Evolutionary conservation across 2,113 vertebrate species (phyloP), one percentile per base, ranked within the genome.

Genomic region (Nycticebus coucang): DNA sequence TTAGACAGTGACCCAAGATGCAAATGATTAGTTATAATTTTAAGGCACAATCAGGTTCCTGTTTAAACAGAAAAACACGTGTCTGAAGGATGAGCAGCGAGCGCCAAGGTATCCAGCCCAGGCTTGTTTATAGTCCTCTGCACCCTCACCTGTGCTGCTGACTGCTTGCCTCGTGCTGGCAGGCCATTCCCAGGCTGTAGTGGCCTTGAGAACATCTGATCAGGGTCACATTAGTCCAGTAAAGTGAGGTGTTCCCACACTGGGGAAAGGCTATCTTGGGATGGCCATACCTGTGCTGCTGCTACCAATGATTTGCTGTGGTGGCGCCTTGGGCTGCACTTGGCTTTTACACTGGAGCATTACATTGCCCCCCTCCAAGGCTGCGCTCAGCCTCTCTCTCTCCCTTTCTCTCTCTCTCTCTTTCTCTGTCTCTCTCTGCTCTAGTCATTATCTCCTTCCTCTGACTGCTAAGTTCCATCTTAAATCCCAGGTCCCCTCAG

Each of bases 381-480:
- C 37, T 80, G 33, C 79, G 24, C 14, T 68, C 4, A 21, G 30
- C 22, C n/a, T 7, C 5, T 26, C 3, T 10, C 50, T n/a, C 24
- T 24, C 7, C 18, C 8, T 30, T 13, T 62, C 10, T 19, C 26
- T 8, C 7, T 57, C 2, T 80, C 18, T 62, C 13, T 9, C 2
- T 60, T 11, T 17, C 30, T 19, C 3, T 4, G 14, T 8, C 1
- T 0, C 22, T 28, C 37, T 13, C 0, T 50, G 18, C 22, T 62
- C 15, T 55, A 53, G 19, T 18, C 33, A 35, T 68, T 30, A 9
- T 59, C 22, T 92, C 53, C 6, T 62, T n/a, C 74, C 86, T 72
- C 21, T 74, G 33, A 77, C 35, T 64, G 79, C 19, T 26, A 35
- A 41, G 5, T 68, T 94, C 37, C n/a, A 28, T 64, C 62, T 82